A percentile compares a stretch with the other conserved stretches of the same genome.
Conservation (phyloP, 2,113 vertebrate species). For the Acanthisitta chloris region DNA sequence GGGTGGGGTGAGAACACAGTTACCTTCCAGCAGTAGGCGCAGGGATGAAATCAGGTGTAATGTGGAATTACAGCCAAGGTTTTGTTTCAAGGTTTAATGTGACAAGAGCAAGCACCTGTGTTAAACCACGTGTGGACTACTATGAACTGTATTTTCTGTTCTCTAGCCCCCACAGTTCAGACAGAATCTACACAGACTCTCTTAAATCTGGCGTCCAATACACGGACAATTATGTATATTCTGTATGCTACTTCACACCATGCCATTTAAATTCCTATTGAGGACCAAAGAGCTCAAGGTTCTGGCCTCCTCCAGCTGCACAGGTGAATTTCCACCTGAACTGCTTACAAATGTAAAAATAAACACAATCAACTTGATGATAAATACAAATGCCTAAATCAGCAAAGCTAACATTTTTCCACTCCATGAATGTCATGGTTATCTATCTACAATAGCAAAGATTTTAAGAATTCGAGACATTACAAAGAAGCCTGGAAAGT, state of each 20-base stretch:
- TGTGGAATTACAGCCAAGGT: fast-evolving
- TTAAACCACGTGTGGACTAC: fast-evolving
- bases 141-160: neutral
- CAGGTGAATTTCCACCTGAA: neutral
- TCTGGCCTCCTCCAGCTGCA: neutral
- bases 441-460: neutral
- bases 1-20: fast-evolving
- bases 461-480: constrained; percentile 1
- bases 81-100: fast-evolving
- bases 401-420: neutral
- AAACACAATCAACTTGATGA: neutral
- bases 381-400: neutral
- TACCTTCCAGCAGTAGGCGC: neutral
- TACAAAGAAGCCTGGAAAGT: neutral
- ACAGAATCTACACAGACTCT: neutral
- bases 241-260: neutral
- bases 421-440: neutral
- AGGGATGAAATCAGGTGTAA: fast-evolving
- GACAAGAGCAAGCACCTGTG: neutral
- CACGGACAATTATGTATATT: neutral
- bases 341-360: neutral
- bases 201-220: neutral
- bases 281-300: neutral
- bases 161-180: neutral
- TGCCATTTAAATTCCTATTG: neutral